These are phyloP conservation scores for Corythaeola cristata DNA, from an alignment of 2,113 vertebrate genomes.

Conservation along the genomic window DNA sequence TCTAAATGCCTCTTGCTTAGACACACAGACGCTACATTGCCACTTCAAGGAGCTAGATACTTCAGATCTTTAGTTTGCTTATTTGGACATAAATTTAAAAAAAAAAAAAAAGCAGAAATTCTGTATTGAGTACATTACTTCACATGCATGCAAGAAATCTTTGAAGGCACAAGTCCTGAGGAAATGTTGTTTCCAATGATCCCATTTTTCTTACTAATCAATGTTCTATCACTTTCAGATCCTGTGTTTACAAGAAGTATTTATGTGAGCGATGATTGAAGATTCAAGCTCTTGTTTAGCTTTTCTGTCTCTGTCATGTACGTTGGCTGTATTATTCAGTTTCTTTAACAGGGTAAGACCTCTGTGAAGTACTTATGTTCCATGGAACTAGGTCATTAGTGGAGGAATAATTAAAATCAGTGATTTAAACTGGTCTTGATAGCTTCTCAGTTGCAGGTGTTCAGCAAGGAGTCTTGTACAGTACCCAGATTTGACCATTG, in stretches of 20 bases:
- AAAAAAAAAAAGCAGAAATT: neutral
- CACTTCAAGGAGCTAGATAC: neutral
- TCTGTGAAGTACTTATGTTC: neutral
- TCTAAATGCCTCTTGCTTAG: neutral
- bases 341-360: neutral
- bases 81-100: neutral
- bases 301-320: neutral
- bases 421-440: neutral
- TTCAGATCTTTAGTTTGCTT: neutral
- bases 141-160: rapidly evolving
- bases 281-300: neutral
- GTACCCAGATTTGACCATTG: neutral
- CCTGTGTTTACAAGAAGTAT: rapidly evolving
- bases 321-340: neutral
- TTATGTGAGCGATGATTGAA: neutral
- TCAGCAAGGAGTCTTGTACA: neutral
- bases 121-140: neutral
- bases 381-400: neutral
- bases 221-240: neutral
- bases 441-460: neutral
- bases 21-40: rapidly evolving
- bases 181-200: neutral
- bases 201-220: neutral
- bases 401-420: neutral
- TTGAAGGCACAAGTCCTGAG: neutral